These are phyloP conservation scores for Calycopis cecrops DNA, from an alignment of 1,140 invertebrate species.

Conservation along the genomic window DNA sequence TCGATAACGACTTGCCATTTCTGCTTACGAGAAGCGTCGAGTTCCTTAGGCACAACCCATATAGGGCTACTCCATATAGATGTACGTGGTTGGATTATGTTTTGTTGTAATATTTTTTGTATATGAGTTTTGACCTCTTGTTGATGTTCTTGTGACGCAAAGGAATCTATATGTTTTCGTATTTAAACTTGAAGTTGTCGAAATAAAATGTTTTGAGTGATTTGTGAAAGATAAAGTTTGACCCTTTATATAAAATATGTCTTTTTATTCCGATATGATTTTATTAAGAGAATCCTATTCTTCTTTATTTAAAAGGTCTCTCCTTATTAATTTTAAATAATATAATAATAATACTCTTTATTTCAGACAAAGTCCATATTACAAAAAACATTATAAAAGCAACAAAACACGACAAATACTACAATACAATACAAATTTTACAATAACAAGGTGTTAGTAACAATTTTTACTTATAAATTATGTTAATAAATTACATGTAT, in stretches of 20 bases:
- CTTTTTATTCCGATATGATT: conserved; percentile 22
- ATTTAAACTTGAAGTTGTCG: conserved; percentile 25
- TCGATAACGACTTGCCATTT: too few relatives aligned
- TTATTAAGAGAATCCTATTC: conserved; percentile 23
- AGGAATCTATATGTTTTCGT: conserved; percentile 28
- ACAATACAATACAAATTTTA: too few relatives aligned
- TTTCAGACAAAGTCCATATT: too few relatives aligned
- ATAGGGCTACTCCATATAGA: conserved; percentile 32
- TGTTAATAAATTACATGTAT: too few relatives aligned
- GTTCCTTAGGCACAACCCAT: too few relatives aligned
- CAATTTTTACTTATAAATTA: too few relatives aligned
- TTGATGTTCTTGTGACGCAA: conserved; percentile 46
- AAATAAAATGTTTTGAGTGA: conserved; percentile 26
- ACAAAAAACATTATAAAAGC: too few relatives aligned
- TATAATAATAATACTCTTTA: too few relatives aligned
- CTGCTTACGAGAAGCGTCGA: too few relatives aligned
- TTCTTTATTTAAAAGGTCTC: conserved; percentile 23
- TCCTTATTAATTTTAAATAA: conserved; percentile 20
- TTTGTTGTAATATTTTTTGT: conserved; percentile 53
- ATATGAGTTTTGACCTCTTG: conserved; percentile 54
- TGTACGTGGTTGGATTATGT: conserved; percentile 45
- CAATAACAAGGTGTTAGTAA: too few relatives aligned
- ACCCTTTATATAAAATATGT: conserved; percentile 27
- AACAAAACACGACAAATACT: too few relatives aligned
- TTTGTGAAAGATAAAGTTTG: conserved; percentile 25